Evolutionary conservation across 2,797 vertebrate genomes (phyloP).

Genomic region (Catamblyrhynchus diadema): DNA sequence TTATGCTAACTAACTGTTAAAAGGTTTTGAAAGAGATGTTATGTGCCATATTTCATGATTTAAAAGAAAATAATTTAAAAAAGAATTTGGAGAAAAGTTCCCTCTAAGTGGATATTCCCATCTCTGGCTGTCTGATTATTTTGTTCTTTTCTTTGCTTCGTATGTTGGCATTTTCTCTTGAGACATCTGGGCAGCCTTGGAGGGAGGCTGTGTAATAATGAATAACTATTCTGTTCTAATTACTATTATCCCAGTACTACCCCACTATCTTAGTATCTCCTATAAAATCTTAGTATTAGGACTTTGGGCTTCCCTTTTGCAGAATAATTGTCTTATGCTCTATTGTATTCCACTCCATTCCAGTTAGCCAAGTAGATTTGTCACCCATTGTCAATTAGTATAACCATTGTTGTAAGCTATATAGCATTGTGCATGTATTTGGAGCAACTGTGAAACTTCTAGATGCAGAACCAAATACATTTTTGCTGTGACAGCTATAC

Average conservation of each 20-base stretch:
- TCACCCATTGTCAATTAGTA: background rate
- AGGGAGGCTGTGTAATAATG: background rate
- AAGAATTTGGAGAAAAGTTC: background rate
- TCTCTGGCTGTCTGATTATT: background rate
- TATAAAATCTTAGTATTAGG: background rate
- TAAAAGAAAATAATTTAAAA: background rate
- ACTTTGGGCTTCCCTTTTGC: background rate
- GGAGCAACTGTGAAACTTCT: background rate
- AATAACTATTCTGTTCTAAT: background rate
- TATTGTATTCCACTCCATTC: background rate
- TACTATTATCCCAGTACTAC: background rate
- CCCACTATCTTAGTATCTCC: background rate
- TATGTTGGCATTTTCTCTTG: background rate
- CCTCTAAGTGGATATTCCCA: background rate
- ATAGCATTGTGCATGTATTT: background rate
- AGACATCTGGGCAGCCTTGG: background rate
- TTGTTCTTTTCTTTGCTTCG: background rate
- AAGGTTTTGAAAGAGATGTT: constrained; percentile 17
- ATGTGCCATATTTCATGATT: background rate
- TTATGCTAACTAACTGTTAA: background rate
- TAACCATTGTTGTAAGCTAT: background rate
- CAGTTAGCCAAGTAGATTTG: background rate
- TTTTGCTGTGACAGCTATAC: background rate
- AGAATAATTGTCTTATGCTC: background rate
- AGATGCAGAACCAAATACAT: background rate